Conservation (phyloP, 2,797 vertebrate genomes). For the Bufotes viridis region DNA sequence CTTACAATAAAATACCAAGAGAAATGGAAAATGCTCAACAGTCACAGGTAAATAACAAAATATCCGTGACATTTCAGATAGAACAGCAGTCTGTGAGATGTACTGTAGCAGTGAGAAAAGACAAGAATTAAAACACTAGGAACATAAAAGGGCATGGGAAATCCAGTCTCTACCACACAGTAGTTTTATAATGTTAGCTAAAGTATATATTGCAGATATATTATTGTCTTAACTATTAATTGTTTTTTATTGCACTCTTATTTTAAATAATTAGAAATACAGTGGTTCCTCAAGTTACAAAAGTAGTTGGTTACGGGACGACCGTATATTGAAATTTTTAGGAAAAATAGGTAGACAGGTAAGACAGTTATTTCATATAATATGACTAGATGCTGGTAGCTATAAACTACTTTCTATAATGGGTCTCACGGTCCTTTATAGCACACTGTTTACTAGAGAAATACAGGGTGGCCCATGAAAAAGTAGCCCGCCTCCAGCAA, state of each 20-base stretch:
- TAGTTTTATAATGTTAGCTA: neutral
- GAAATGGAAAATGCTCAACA: neutral
- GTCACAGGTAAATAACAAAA: neutral
- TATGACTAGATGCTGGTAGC: too few relatives aligned
- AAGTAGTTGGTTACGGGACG: too few relatives aligned
- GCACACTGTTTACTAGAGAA: too few relatives aligned
- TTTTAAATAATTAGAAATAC: neutral
- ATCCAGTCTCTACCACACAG: neutral
- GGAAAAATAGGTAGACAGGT: too few relatives aligned
- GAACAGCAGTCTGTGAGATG: constrained; percentile 5
- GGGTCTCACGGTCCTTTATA: too few relatives aligned
- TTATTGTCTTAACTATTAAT: neutral
- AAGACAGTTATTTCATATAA: too few relatives aligned
- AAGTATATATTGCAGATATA: neutral
- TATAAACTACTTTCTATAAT: too few relatives aligned
- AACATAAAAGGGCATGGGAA: neutral
- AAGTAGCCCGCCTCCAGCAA: too few relatives aligned
- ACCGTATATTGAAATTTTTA: too few relatives aligned
- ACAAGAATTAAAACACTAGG: neutral
- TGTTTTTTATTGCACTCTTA: neutral
- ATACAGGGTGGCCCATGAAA: too few relatives aligned
- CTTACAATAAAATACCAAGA: neutral
- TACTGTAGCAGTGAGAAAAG: neutral
- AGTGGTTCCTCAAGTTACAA: neutral
- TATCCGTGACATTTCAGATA: neutral